Base-by-base conservation (phyloP, 2,113 vertebrate genomes). In the Phrynosoma platyrhinos region DNA sequence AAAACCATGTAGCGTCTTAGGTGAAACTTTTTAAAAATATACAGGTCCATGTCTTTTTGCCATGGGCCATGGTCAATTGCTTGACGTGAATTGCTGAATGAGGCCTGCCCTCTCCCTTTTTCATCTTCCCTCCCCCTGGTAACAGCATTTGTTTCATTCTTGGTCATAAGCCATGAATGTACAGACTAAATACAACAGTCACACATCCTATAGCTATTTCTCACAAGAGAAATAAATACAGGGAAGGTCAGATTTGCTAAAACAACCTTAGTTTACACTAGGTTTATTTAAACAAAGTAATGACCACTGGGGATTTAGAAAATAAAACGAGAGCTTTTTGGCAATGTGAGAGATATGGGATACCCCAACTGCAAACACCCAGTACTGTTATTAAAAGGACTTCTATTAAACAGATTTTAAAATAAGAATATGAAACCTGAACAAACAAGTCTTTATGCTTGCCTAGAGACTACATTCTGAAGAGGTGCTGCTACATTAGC, bases 211-310 rank as follows among this genome's bases (percentile, higher is more conserved):
- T 27, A 68, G 82, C 86, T 90, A 85, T 92, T 92, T 88, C 91
- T 92, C 90, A 92, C 90, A 91, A 78, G 66, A 94, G 84, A 89
- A 93, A 89, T 79, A 93, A 92, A 84, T 82, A 83, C 25, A 36
- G 82, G 75, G 75, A 79, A 12, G 27, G 58, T 90, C 77, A 13
- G 68, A 80, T 62, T 89, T 85, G 86, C 87, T 92, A 91, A 92
- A 94, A 90, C 74, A 87, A 87, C 75, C 71, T 87, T 77, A 30
- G 47, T 90, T 90, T 92, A 90, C 88, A 88, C 53, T 18, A 7
- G 89, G 81, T 53, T 90, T 94, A 92, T 92, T 94, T 94, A 93
- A 95, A 91, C 79, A 82, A 55, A 92, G 87, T 87, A 92, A 94
- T 91, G 90, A 72, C 91, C 75, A 85, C 12, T 84, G 76, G 81